phyloP scores from a whole-genome alignment of 1,140 invertebrate genomes.

The Heliconius congener region DNA sequence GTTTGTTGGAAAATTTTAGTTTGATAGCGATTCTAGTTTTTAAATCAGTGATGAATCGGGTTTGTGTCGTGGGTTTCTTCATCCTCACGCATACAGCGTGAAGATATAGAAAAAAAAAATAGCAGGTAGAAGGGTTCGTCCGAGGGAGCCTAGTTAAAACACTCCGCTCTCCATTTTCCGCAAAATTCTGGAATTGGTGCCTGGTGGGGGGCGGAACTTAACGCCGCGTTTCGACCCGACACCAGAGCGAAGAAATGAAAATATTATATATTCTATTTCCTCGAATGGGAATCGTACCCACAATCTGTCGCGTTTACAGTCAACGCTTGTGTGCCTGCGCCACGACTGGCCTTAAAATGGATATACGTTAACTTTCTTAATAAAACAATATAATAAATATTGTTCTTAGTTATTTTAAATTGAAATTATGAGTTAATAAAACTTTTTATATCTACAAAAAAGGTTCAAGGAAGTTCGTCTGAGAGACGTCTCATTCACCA shows the following conservation, averaged over 20 bases:
- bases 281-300: too few species aligned
- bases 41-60: not conserved
- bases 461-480: slow-evolving; percentile 23
- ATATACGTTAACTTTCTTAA: not conserved
- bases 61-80: not conserved
- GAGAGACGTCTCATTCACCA: not conserved
- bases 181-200: not conserved
- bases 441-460: not conserved
- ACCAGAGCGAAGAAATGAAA: not conserved
- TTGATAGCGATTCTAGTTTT: not conserved
- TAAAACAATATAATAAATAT: not conserved
- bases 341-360: too few species aligned
- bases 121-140: not conserved
- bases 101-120: too few species aligned
- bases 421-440: not conserved
- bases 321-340: too few species aligned
- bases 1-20: not conserved
- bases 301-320: too few species aligned
- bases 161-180: too few species aligned
- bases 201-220: not conserved
- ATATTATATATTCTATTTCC: too few species aligned
- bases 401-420: not conserved
- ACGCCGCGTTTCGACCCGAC: not conserved
- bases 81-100: not conserved
- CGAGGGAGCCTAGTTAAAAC: too few species aligned